These are phyloP conservation scores for Numenius arquata DNA, from an alignment of 2,113 vertebrate genomes.

Conservation along the genomic window DNA sequence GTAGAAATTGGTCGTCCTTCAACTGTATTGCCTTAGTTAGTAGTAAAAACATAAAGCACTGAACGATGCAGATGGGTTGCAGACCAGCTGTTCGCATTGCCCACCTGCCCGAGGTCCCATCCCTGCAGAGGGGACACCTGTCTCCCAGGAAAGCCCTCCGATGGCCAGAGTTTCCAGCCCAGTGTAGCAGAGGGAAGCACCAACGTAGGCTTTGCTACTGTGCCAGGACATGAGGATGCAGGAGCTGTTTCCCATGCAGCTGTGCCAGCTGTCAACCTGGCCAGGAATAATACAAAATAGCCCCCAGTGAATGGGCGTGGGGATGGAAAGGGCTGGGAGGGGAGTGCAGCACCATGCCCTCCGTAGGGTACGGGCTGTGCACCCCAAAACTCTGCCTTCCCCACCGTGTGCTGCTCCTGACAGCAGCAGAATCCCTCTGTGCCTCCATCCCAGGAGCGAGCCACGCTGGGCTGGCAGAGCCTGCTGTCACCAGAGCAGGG, in stretches of 20 bases:
- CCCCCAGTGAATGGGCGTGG: neutral
- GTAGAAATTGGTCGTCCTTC: neutral
- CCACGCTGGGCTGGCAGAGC: neutral
- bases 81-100: neutral
- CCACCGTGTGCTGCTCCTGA: neutral
- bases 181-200: neutral
- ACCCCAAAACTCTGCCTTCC: neutral
- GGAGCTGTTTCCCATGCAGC: neutral
- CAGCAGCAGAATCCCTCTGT: accelerated
- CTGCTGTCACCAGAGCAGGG: neutral
- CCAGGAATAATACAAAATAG: neutral
- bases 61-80: neutral
- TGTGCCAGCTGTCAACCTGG: slow-evolving; percentile 5
- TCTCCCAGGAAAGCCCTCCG: neutral
- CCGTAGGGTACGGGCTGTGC: accelerated
- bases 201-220: neutral
- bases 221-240: accelerated
- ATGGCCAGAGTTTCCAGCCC: neutral
- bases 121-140: accelerated
- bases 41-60: neutral
- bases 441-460: neutral
- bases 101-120: neutral
- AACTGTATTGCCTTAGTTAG: neutral
- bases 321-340: neutral
- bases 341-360: accelerated